Conservation (phyloP, 2,797 vertebrate genomes). For the Sarcophilus harrisii region DNA sequence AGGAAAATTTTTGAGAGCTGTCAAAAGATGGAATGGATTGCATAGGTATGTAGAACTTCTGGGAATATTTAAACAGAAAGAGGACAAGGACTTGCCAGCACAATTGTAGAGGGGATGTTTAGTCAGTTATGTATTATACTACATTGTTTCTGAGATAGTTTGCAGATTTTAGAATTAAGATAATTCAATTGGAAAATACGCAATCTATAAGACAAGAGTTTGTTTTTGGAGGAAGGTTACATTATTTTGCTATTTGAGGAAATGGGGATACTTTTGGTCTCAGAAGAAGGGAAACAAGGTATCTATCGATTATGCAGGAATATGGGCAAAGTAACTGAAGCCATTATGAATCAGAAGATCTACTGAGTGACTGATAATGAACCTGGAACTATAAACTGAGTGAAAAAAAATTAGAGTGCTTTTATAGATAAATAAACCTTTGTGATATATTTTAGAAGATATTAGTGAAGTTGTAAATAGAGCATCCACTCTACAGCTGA, state of each 20-base stretch:
- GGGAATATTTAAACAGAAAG: neutral
- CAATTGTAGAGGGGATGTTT: neutral
- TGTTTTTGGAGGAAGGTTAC: neutral
- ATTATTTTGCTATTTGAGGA: neutral
- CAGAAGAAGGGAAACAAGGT: neutral
- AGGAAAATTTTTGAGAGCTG: neutral
- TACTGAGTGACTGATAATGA: neutral
- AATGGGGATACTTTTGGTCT: neutral
- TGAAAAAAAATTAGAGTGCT: neutral
- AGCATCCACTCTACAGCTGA: neutral
- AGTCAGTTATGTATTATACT: neutral
- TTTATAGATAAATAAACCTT: neutral
- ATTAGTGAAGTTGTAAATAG: neutral
- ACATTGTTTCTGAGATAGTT: neutral
- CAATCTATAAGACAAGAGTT: neutral
- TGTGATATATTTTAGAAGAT: neutral
- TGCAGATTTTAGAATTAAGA: neutral
- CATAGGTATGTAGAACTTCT: neutral
- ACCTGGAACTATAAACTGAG: neutral
- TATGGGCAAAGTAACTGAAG: neutral
- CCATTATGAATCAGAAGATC: neutral
- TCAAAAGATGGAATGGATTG: neutral
- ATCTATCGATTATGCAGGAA: neutral
- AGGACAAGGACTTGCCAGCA: neutral
- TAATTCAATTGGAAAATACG: neutral